Evolutionary conservation across 2,113 vertebrate species (phyloP).

Genomic region (Lampris megalopsis): DNA sequence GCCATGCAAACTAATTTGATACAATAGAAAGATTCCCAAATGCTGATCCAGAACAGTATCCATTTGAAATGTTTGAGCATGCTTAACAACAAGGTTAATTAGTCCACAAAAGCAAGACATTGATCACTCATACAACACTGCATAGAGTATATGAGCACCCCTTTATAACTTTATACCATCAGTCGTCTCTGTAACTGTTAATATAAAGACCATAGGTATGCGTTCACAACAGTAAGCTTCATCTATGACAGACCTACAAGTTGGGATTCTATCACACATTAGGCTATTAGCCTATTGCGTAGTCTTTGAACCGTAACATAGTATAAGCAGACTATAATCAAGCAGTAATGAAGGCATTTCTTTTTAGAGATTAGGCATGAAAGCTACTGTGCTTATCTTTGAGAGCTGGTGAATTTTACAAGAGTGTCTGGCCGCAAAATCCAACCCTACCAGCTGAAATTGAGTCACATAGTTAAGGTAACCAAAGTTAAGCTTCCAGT

Average conservation of each 20-base stretch:
- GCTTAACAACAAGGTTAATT: neutral
- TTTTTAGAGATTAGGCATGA: neutral
- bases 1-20: conserved; percentile 26
- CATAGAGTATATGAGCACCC: conserved; percentile 8
- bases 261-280: neutral
- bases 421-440: neutral
- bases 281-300: neutral
- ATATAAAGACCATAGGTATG: neutral
- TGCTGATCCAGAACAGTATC: no score
- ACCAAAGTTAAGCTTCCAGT: neutral
- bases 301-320: neutral
- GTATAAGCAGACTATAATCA: neutral
- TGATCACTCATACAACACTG: conserved; percentile 21
- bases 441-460: conserved; percentile 12
- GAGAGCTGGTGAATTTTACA: conserved; percentile 8
- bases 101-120: conserved; percentile 25
- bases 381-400: neutral
- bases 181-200: neutral
- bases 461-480: conserved; percentile 5
- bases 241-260: neutral
- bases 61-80: neutral
- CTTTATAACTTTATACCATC: conserved; percentile 48
- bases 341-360: neutral
- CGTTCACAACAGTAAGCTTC: neutral
- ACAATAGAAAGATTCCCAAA: neutral